A percentile compares a stretch with the other conserved stretches of the same genome.
Evolutionary conservation across 2,113 vertebrate genomes (phyloP).

Genomic region (Rhinoderma darwinii): DNA sequence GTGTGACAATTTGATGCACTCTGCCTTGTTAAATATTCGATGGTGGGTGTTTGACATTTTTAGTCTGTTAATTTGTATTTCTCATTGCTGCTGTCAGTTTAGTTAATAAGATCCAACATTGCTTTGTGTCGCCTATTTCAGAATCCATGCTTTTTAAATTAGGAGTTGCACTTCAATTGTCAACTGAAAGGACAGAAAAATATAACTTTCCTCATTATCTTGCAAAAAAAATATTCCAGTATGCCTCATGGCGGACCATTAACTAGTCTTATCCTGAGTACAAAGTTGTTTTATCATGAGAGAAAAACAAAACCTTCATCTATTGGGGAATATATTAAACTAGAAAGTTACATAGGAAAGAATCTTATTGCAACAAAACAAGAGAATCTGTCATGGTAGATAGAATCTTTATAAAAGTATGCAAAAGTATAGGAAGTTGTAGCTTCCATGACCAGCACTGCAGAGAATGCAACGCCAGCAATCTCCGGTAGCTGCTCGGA

Average conservation of each 20-base stretch:
- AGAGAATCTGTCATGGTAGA: background rate
- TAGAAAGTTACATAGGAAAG: background rate
- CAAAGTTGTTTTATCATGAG: background rate
- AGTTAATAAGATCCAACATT: slow-evolving; percentile 19
- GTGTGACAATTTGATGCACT: background rate
- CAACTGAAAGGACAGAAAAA: slow-evolving; percentile 14
- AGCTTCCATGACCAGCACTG: background rate
- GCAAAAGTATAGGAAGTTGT: background rate
- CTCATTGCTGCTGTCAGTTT: slow-evolving; percentile 20
- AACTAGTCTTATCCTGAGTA: background rate
- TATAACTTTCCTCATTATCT: slow-evolving; percentile 38
- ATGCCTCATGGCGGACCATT: background rate
- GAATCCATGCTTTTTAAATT: slow-evolving; percentile 34
- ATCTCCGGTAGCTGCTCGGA: no score
- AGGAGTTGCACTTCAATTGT: slow-evolving; percentile 29
- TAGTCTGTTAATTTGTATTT: slow-evolving; percentile 45
- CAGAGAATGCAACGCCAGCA: no score
- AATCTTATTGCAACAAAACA: background rate
- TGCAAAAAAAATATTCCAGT: background rate
- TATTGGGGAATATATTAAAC: background rate
- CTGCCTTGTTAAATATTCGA: slow-evolving; percentile 34
- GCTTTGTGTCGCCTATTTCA: slow-evolving; percentile 42
- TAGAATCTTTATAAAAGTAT: background rate
- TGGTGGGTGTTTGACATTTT: slow-evolving; percentile 50
- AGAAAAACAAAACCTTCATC: background rate